Conservation (phyloP, 2,797 vertebrate species). For the Tapera naevia region DNA sequence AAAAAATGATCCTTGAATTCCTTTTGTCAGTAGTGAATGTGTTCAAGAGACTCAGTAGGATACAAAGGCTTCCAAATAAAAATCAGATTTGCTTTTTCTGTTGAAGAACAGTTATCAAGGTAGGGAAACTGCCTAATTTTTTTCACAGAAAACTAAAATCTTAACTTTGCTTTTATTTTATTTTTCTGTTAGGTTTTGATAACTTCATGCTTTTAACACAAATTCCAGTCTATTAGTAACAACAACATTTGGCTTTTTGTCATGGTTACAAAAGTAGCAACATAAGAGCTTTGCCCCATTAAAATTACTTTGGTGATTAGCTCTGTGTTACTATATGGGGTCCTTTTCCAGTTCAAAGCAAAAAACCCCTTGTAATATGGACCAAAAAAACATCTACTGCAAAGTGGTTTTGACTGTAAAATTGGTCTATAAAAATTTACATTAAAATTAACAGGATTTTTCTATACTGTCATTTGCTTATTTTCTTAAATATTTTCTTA, state of each 20-base stretch:
- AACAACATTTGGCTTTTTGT: not conserved
- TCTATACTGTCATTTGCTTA: not conserved
- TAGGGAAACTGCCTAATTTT: not conserved
- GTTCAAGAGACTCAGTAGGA: not conserved
- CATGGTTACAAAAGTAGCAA: not conserved
- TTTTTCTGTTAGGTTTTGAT: not conserved
- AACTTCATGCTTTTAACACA: not conserved
- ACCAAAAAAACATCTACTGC: not conserved
- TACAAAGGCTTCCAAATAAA: not conserved
- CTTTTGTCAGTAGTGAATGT: not conserved
- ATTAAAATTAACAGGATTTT: not conserved
- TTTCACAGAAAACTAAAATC: not conserved
- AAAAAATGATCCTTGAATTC: not conserved
- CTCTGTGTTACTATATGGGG: not conserved
- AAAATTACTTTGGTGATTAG: not conserved
- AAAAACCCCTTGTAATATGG: not conserved
- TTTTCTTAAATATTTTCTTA: not conserved
- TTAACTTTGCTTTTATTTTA: not conserved
- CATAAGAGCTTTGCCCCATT: not conserved
- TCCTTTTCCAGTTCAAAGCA: not conserved
- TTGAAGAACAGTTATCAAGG: not conserved
- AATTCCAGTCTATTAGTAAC: not conserved
- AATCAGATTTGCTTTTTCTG: not conserved
- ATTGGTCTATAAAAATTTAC: not conserved
- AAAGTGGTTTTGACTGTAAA: not conserved